Evolutionary conservation across 1,140 invertebrate species (phyloP), one percentile per base, ranked within the genome.

Genomic region (Armadillidium nasatum): DNA sequence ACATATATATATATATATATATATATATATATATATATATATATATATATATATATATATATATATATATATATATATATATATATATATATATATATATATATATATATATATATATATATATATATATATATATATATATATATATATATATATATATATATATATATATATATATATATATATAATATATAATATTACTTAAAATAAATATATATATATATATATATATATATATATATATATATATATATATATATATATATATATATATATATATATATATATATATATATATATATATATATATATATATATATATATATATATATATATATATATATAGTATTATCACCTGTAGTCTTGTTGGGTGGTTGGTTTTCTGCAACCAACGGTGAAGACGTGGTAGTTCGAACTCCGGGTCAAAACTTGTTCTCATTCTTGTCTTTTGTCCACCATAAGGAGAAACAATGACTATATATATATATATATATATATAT

Each of bases 321-420:
- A 44, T 43, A 45, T 45, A 33, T 21, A 68, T 76, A 76, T n/a
- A 76, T 10, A 73, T n/a, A 11, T 44, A 44, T 15, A 50, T 21
- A 15, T 74, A 22, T 66, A 45, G n/a, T n/a, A n/a, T n/a, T n/a
- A n/a, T n/a, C 81, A 87, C 86, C 84, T 87, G 93, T 82, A 94
- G 92, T 75, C 93, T 87, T 75, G 92, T 94, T 0, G 96, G 96
- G 86, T 98, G 96, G n/a, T 82, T 96, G 95, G 85, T 98, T 98
- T 83, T 97, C 94, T 21, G 90, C 88, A 98, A 99, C 88, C 96
- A 98, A 81, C 93, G 89, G 83, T 98, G 95, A 19, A 99, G 85
- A 83, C 95, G 92, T 0, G 96, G 96, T 74, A 98, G 86, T 85
- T 99, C 96, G 80, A 96, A 87, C 86, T 98, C 96, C 0, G 95